A percentile compares a stretch with the other conserved stretches of the same genome.
Evolutionary conservation across 2,113 vertebrate genomes (phyloP).

Genomic region (Gymnorhina tibicen): DNA sequence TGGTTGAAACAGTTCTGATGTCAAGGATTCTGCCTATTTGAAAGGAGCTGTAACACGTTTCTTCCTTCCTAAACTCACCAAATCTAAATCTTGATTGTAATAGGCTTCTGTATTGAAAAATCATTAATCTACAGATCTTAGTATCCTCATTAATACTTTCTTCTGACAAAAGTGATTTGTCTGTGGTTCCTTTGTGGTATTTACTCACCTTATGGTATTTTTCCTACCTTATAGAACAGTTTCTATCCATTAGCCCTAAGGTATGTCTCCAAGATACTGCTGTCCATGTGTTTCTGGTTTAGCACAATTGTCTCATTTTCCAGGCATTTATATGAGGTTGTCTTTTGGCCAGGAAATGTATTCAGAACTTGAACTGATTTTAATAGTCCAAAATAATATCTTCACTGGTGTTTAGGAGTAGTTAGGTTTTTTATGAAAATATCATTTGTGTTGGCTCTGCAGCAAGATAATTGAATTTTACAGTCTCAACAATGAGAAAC

Average conservation of each 20-base stretch:
- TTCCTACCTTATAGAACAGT: background rate
- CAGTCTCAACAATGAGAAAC: background rate
- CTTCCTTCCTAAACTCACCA: background rate
- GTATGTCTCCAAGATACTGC: background rate
- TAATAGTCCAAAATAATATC: background rate
- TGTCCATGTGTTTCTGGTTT: background rate
- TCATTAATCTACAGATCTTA: background rate
- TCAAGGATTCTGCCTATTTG: background rate
- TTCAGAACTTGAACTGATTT: background rate
- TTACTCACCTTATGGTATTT: background rate
- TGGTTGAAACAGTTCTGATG: background rate
- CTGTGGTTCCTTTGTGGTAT: background rate
- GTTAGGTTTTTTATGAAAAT: background rate
- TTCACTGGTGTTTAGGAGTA: background rate
- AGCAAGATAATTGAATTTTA: background rate
- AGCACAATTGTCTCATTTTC: background rate
- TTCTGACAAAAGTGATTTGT: background rate
- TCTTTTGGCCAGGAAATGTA: background rate
- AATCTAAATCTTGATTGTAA: background rate
- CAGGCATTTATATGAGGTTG: background rate
- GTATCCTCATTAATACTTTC: background rate
- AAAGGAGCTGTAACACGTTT: background rate
- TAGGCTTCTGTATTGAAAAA: background rate
- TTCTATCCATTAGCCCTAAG: background rate
- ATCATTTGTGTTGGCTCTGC: background rate